Evolutionary conservation across 2,797 vertebrate genomes (phyloP), one percentile per base, ranked within the genome.

Genomic region (Lagocephalus sceleratus): DNA sequence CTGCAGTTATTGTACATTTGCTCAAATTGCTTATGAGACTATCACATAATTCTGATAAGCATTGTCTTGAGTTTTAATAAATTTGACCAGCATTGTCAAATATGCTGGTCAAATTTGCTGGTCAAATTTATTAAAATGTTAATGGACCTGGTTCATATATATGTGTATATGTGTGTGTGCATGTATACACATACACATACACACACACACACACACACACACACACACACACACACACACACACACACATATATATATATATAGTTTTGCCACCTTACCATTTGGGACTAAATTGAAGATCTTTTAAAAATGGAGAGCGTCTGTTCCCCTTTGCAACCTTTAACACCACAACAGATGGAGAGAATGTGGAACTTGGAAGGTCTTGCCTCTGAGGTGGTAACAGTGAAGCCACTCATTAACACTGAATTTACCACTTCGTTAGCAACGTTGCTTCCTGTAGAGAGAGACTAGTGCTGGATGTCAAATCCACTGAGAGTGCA

Each of bases 351-450:
- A 93, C 97, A 99, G 96, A 99, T 98, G 97, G 95, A 79, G 89
- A 83, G 92, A 93, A 92, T 91, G 90, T 91, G 89, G 92, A 93
- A 90, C 90, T 78, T 82, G 90, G 92, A 94, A 94, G 94, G 91
- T 92, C 97, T 95, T 98, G 95, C 94, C 93, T 95, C 92, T 71
- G 92, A 97, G 94, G 94, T 97, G 94, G 92, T 94, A 97, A 94
- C 95, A 96, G 93, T 94, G 95, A 95, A 96, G 93, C 94, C 93
- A 95, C 94, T 99, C 95, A 99, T 99, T 99, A 99, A 96, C 96
- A 94, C 96, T 98, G 96, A 98, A 99, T 99, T 98, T 98, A 98
- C 93, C 96, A 98, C 95, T 98, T 98, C 85, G 94, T 98, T 99
- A 98, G 94, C 95, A 86, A 92, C 71, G 20, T 87, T 82, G 92